phyloP scores from a whole-genome alignment of 2,888 invertebrate species.

The Gortyna flavago region DNA sequence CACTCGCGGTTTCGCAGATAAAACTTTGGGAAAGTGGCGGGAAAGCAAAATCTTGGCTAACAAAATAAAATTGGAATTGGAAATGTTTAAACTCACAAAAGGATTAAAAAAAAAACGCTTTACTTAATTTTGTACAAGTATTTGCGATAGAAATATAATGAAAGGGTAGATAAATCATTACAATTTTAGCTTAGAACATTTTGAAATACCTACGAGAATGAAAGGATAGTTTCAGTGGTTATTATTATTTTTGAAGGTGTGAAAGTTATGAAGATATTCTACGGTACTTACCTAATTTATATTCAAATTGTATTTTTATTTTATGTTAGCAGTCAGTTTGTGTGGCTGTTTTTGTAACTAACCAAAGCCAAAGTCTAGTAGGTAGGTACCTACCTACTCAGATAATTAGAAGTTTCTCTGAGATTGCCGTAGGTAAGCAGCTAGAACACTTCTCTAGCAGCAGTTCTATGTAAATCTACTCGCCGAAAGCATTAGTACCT shows the following conservation, averaged over 20 bases:
- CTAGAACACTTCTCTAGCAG: background rate
- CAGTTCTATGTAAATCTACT: background rate
- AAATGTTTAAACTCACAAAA: background rate
- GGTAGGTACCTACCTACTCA: no score
- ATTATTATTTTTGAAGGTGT: background rate
- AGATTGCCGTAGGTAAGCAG: background rate
- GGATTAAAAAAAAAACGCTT: background rate
- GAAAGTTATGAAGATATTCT: no score
- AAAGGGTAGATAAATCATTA: background rate
- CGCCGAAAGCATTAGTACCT: background rate
- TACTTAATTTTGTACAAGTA: background rate
- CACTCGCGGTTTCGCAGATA: background rate
- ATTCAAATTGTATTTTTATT: background rate
- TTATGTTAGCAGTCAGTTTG: background rate
- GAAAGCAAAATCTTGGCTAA: background rate
- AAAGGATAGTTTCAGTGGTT: background rate
- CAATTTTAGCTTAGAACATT: background rate
- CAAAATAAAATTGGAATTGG: background rate
- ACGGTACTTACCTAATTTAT: no score
- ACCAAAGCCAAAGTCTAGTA: background rate
- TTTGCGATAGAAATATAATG: background rate
- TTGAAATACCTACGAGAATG: background rate
- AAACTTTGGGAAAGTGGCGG: background rate
- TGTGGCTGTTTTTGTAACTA: background rate
- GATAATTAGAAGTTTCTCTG: background rate